Evolutionary conservation across 1,140 invertebrate genomes (phyloP), one percentile per base, ranked within the genome.

Genomic region (Drosophila ironensis): DNA sequence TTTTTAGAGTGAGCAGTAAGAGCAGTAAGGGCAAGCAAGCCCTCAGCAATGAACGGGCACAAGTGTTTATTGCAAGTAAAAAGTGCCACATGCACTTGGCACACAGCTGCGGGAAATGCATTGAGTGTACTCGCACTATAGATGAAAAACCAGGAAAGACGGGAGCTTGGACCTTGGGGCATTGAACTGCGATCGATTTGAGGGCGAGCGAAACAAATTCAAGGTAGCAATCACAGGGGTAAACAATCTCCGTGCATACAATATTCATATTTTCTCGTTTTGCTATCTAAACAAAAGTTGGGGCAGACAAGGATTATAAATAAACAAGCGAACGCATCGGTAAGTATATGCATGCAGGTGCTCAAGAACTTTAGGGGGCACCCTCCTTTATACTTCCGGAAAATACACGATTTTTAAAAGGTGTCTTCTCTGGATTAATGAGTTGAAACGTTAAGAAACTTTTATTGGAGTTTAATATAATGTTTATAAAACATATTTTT

Each of bases 51-150:
- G n/a, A n/a, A 57, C 17, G n/a, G 14, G 30, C 24, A 45, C 30
- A 30, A 72, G 41, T 53, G 53, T 78, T 78, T 78, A 77, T 77
- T 72, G 67, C 69, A 78, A 78, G 70, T 78, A 78, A 78, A 78
- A 78, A 78, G 75, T 74, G 57, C 52, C 75, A 74, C 75, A 59
- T 70, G 70, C 56, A 74, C 66, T 40, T 20, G 24, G 42, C 33
- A 40, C 27, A 33, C 42, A 53, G 20, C 27, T 48, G 38, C 17
- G 28, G n/a, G n/a, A n/a, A n/a, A n/a, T n/a, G 17, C 44, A 41
- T 11, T 28, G 0, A 27, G 14, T 11, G 22, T 6, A 5, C 22
- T 20, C 19, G 56, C 52, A 57, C 14, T 17, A n/a, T 37, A 1
- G 40, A 24, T 24, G n/a, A 28, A 14, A 8, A 22, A 2, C 6